These are phyloP conservation scores for Andricus quercusramuli DNA, from an alignment of 2,888 invertebrate genomes.

Conservation along the genomic window DNA sequence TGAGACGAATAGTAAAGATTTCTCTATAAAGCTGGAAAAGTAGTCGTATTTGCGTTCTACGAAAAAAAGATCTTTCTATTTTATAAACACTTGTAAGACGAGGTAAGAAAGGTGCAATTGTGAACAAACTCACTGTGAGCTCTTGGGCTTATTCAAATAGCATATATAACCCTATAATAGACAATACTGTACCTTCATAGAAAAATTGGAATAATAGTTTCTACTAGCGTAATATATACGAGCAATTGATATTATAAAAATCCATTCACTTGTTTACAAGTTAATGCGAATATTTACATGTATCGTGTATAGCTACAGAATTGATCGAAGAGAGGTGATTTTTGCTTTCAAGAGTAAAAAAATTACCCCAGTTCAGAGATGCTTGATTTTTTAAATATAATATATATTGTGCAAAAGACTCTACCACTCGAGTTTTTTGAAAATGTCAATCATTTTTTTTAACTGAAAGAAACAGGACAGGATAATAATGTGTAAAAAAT, in stretches of 20 bases:
- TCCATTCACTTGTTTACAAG: conserved; percentile 61
- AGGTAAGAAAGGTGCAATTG: conserved; percentile 4
- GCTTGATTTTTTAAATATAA: conserved; percentile 22
- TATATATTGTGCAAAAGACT: conserved; percentile 1
- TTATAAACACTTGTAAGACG: conserved; percentile 23
- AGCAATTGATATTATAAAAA: conserved; percentile 48
- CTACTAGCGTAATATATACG: conserved; percentile 56
- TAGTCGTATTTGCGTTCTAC: not conserved
- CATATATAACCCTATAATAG: conserved; percentile 68
- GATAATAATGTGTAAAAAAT: conserved; percentile 6
- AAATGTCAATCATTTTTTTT: not conserved
- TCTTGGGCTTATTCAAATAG: conserved; percentile 46
- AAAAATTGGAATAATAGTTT: conserved; percentile 49
- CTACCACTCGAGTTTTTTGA: not conserved
- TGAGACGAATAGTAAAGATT: conserved; percentile 8
- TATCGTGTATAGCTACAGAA: conserved; percentile 43
- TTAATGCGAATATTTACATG: conserved; percentile 56
- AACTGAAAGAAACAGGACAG: not conserved
- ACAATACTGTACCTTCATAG: conserved; percentile 71
- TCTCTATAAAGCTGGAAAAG: not conserved
- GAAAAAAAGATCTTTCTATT: conserved; percentile 21
- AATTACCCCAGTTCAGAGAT: conserved; percentile 15
- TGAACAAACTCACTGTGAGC: conserved; percentile 40
- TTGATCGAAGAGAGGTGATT: not conserved
- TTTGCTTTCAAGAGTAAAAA: conserved; percentile 8